Evolutionary conservation across 1,140 invertebrate species (phyloP).

Genomic region (Anastatus disparis): DNA sequence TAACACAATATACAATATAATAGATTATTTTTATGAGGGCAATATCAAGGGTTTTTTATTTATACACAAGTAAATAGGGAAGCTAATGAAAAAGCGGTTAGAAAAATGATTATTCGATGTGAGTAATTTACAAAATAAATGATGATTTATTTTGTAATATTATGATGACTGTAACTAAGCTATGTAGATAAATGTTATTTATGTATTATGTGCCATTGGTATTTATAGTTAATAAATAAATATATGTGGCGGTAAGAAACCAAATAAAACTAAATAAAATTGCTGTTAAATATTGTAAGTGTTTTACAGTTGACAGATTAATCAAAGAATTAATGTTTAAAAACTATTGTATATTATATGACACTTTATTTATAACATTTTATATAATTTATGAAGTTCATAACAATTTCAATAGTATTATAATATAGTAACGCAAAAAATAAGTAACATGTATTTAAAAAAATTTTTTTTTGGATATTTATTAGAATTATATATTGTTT

Average conservation of each 20-base stretch:
- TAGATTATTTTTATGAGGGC: slow-evolving; percentile 23
- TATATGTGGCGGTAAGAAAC: slow-evolving; percentile 10
- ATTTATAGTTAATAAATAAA: slow-evolving; percentile 26
- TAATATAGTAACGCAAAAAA: no score
- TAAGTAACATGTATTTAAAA: no score
- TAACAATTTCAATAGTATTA: no score
- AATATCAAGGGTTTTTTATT: background rate
- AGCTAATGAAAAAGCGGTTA: background rate
- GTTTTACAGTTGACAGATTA: background rate
- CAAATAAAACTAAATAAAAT: slow-evolving; percentile 8
- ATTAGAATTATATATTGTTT: no score
- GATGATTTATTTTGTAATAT: slow-evolving; percentile 12
- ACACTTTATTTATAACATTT: background rate
- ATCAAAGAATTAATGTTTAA: slow-evolving; percentile 15
- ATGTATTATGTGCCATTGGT: slow-evolving; percentile 17
- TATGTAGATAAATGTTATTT: slow-evolving; percentile 26
- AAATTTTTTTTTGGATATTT: no score
- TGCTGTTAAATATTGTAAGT: background rate
- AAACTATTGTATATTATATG: background rate
- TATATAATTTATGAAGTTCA: slow-evolving; percentile 20
- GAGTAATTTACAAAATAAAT: slow-evolving; percentile 17
- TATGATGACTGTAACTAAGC: background rate
- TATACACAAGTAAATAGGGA: background rate
- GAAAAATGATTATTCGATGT: background rate
- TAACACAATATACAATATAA: background rate